A percentile compares a stretch with the other conserved stretches of the same genome.
Conservation (phyloP, 2,888 invertebrate genomes). For the Cylindroiulus punctatus region DNA sequence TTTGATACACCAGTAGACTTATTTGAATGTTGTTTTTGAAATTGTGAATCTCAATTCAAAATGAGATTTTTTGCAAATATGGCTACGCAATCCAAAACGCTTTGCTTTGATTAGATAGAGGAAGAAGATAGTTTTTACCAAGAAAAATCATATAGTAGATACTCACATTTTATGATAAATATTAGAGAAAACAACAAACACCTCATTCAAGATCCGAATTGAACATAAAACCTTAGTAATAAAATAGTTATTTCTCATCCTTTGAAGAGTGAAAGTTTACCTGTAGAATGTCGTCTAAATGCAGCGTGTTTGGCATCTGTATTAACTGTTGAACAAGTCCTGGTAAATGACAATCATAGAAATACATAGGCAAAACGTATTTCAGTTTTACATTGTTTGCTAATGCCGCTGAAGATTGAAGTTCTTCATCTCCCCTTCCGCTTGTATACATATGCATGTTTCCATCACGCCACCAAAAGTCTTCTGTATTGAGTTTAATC, state of each 20-base stretch:
- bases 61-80: not conserved
- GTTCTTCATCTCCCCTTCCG: not conserved
- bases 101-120: too few species aligned
- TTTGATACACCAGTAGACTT: too few species aligned
- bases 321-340: conserved; percentile 68
- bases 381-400: conserved; percentile 55
- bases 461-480: conserved; percentile 33
- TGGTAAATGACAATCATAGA: conserved; percentile 75
- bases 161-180: too few species aligned
- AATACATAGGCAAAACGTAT: conserved; percentile 71
- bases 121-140: too few species aligned
- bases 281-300: conserved; percentile 59
- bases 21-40: too few species aligned
- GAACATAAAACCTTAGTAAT: too few species aligned
- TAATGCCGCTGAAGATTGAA: not conserved
- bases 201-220: too few species aligned
- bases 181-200: too few species aligned
- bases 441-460: not conserved
- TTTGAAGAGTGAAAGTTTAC: not conserved
- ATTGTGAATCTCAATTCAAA: not conserved
- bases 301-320: not conserved
- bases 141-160: too few species aligned
- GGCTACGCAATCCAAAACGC: not conserved
- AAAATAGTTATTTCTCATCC: too few species aligned
- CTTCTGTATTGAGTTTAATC: conserved; percentile 22